phyloP scores from a whole-genome alignment of 1,140 invertebrate genomes.

The Antheraea mylitta region DNA sequence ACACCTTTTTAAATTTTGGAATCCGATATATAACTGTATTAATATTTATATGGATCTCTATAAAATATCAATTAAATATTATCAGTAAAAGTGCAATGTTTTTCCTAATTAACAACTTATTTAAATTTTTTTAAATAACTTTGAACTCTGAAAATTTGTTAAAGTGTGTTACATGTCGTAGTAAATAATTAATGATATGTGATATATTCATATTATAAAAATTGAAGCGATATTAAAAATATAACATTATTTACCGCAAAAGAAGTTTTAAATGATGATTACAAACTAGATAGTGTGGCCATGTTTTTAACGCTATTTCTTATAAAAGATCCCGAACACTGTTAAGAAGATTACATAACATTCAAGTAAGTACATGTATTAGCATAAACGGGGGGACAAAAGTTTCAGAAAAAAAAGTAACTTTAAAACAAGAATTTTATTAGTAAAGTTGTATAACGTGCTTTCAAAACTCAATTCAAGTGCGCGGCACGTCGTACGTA shows the following conservation, averaged over 20 bases:
- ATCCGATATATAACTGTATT: no score
- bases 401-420: constrained; percentile 44
- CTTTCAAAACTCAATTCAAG: constrained; percentile 59
- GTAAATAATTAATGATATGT: no score
- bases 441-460: constrained; percentile 47
- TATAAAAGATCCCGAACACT: constrained; percentile 8
- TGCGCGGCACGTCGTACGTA: constrained; percentile 65
- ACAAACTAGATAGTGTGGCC: neutral
- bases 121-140: no score
- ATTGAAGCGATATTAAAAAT: neutral
- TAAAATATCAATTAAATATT: no score
- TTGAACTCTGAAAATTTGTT: no score
- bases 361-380: constrained; percentile 24
- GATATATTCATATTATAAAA: neutral
- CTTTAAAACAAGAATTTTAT: constrained; percentile 50
- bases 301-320: constrained; percentile 1
- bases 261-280: neutral
- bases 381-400: constrained; percentile 28
- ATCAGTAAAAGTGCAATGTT: no score
- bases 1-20: no score
- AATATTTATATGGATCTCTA: no score
- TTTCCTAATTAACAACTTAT: no score
- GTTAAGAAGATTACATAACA: constrained; percentile 18
- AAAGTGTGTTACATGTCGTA: no score
- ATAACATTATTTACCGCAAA: neutral